Base-by-base conservation (phyloP, 2,888 invertebrate species). In the Polia nebulosa region DNA sequence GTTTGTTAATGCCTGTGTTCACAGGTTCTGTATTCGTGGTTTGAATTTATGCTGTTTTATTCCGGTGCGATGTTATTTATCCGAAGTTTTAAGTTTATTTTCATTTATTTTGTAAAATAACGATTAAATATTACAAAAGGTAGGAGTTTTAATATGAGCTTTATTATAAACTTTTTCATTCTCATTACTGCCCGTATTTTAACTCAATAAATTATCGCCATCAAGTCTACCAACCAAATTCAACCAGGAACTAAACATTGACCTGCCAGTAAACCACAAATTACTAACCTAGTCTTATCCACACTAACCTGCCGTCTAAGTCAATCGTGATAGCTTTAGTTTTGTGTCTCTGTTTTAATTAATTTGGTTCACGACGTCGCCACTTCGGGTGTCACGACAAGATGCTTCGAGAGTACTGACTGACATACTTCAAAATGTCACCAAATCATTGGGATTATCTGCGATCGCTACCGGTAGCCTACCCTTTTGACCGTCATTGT, bases 381-480 rank as follows among this genome's bases (percentile, higher is more conserved):
- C 95, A 95, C 95, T 94, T 94, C 88, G 90, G 90, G 90, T 90
- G 92, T 95, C 95, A 95, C 95, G 95, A 95, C 93, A 88, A 87
- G 89, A 92, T 88, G 89, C 84, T 87, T 88, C 91, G 88, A 86
- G 89, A 83, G 84, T 81, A 80, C 89, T 91, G 94, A 95, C 88
- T 95, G 95, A 95, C 95, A 95, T 87, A 95, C 94, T 95, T 95
- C 94, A 94, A 93, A 95, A 95, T 95, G 95, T 93, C 95, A 94
- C 94, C 92, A 93, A 93, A 91, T 84, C 83, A 89, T 87, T 83
- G 87, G 88, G 89, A 90, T 90, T 94, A 95, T 93, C 93, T 73
- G 72, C 62, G 83, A 92, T 93, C 91, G 89, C 90, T 89, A 88
- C 90, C 83, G 77, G 77, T 78, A 77, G 73, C 81, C 71, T 83